A percentile compares a stretch with the other conserved stretches of the same genome.
phyloP scores from a whole-genome alignment of 23 tunicate species.

The Styela plicata region DNA sequence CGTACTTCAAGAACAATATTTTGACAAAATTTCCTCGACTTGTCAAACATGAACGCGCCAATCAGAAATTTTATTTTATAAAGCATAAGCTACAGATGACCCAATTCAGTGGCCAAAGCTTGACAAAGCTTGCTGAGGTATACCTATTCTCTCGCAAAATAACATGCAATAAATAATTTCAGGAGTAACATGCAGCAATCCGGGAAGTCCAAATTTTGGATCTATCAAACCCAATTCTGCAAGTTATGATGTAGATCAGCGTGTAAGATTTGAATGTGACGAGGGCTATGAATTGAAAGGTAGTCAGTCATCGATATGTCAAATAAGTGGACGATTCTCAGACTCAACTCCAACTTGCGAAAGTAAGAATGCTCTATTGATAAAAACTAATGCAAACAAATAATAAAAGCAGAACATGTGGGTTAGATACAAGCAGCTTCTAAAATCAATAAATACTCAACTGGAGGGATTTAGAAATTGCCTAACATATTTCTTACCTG shows the following conservation, averaged over 20 bases:
- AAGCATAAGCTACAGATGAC: not conserved
- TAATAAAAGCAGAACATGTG: too few species aligned
- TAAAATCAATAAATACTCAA: too few species aligned
- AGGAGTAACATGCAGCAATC: slow-evolving; percentile 30
- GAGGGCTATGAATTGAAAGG: slow-evolving; percentile 36
- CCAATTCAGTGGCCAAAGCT: not conserved
- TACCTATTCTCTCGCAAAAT: too few species aligned
- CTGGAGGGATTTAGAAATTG: too few species aligned
- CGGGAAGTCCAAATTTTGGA: slow-evolving; percentile 23
- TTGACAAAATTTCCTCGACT: too few species aligned
- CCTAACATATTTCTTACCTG: too few species aligned
- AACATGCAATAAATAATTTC: not conserved
- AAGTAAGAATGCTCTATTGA: too few species aligned
- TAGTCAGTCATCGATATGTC: not conserved
- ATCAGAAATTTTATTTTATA: not conserved
- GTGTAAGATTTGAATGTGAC: slow-evolving; percentile 20
- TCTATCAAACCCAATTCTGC: slow-evolving; percentile 20
- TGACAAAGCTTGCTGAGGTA: too few species aligned
- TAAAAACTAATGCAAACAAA: too few species aligned
- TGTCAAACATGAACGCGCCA: too few species aligned
- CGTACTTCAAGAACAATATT: too few species aligned
- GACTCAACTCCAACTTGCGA: slow-evolving; percentile 32
- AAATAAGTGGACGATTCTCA: slow-evolving; percentile 19
- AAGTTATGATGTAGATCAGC: not conserved
- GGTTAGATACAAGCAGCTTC: too few species aligned